phyloP scores from a whole-genome alignment of 2,113 vertebrate species.

The Anoplopoma fimbria region DNA sequence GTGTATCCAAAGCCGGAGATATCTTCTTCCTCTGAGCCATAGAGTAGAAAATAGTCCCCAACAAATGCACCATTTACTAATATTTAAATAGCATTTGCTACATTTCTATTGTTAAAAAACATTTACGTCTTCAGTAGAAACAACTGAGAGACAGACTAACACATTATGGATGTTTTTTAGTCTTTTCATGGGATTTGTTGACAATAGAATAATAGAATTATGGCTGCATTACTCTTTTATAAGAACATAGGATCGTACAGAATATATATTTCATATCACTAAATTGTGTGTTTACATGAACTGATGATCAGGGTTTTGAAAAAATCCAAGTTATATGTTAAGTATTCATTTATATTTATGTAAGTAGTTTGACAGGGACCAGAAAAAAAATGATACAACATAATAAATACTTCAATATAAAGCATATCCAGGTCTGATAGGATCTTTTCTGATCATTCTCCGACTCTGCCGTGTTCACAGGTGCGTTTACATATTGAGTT shows the following conservation, averaged over 20 bases:
- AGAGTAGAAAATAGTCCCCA: too few relatives aligned
- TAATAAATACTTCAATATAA: background rate
- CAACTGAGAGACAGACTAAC: background rate
- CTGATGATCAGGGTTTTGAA: background rate
- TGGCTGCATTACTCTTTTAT: background rate
- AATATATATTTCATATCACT: background rate
- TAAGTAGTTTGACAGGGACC: background rate
- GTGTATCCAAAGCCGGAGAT: background rate
- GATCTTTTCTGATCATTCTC: constrained; percentile 6
- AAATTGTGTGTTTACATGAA: background rate
- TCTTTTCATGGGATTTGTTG: background rate
- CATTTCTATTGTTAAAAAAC: too few relatives aligned
- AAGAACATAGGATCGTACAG: background rate
- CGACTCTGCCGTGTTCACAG: constrained; percentile 2
- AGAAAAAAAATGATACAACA: too few relatives aligned
- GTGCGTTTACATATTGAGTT: constrained; percentile 17
- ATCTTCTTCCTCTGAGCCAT: background rate
- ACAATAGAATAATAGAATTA: background rate
- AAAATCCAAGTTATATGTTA: background rate
- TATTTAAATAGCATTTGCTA: too few relatives aligned
- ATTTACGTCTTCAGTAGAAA: constrained; percentile 16
- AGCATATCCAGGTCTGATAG: background rate
- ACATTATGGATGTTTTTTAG: background rate
- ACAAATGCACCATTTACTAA: too few relatives aligned
- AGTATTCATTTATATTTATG: background rate